A percentile compares a stretch with the other conserved stretches of the same genome.
Evolutionary conservation across 1,140 invertebrate genomes (phyloP).

Genomic region (Neodiprion pinetum): DNA sequence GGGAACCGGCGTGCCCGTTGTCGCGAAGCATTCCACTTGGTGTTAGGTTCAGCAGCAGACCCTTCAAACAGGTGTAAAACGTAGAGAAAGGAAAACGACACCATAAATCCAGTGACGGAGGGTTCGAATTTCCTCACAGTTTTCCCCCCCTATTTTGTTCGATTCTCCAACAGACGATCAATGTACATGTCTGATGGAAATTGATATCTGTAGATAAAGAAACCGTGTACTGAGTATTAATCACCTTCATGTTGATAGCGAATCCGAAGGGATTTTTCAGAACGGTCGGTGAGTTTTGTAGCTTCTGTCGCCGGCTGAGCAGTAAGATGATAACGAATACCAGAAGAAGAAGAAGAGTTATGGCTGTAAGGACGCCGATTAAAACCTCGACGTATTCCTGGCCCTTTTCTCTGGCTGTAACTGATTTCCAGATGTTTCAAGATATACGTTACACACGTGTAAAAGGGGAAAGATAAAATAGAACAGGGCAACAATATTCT

Average conservation of each 20-base stretch:
- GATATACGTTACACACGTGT: too few relatives aligned
- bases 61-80: constrained; percentile 53
- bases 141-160: not conserved
- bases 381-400: constrained; percentile 75
- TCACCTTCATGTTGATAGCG: constrained; percentile 73
- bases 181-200: not conserved
- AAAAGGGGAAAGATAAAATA: too few relatives aligned
- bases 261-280: constrained; percentile 72
- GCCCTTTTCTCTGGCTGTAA: constrained; percentile 67
- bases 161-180: too few relatives aligned
- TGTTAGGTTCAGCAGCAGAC: constrained; percentile 67
- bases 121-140: not conserved
- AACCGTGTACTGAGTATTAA: not conserved
- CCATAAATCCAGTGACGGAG: constrained; percentile 19
- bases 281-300: constrained; percentile 69
- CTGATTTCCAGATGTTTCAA: constrained; percentile 42
- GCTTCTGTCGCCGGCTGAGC: constrained; percentile 70
- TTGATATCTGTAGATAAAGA: not conserved
- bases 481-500: too few relatives aligned
- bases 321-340: constrained; percentile 73
- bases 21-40: constrained; percentile 59
- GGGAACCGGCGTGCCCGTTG: constrained; percentile 57
- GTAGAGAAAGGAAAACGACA: constrained; percentile 11
- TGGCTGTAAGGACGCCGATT: constrained; percentile 75
- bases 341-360: constrained; percentile 72